A percentile compares a stretch with the other conserved stretches of the same genome.
phyloP scores from a whole-genome alignment of 2,888 invertebrate species.

The Ennomos erosarius region DNA sequence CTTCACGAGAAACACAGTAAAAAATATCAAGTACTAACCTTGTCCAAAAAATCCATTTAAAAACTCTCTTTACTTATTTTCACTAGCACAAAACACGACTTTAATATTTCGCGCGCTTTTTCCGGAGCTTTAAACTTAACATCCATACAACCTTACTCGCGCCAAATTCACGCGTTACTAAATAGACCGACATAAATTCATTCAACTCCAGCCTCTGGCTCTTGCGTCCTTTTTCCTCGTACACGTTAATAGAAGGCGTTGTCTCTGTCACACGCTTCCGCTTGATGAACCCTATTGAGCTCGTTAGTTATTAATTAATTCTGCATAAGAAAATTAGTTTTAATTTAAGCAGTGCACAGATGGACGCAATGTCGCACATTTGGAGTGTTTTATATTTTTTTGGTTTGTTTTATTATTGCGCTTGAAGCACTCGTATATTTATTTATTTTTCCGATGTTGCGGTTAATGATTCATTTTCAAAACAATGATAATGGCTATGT shows the following conservation, averaged over 20 bases:
- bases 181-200: constrained; percentile 84
- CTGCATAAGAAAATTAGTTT: constrained; percentile 85
- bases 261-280: constrained; percentile 73
- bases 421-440: too few relatives aligned
- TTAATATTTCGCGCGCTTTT: constrained; percentile 69
- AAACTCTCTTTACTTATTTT: constrained; percentile 29
- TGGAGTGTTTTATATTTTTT: constrained; percentile 8
- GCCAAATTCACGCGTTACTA: constrained; percentile 83
- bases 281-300: constrained; percentile 84
- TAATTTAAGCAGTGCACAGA: constrained; percentile 82
- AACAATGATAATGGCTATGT: too few relatives aligned
- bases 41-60: constrained; percentile 23
- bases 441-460: too few relatives aligned
- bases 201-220: constrained; percentile 77
- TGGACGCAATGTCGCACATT: constrained; percentile 53
- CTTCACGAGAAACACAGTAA: too few relatives aligned
- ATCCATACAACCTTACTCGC: constrained; percentile 72
- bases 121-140: constrained; percentile 33
- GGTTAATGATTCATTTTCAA: too few relatives aligned
- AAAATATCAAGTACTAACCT: constrained; percentile 1
- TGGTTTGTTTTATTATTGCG: too few relatives aligned
- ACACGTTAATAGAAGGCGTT: constrained; percentile 35
- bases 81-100: constrained; percentile 44
- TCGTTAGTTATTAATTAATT: constrained; percentile 86
- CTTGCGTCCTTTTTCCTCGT: constrained; percentile 54